Percentiles rank a stretch among this genome's conserved stretches.
These are phyloP conservation scores for Falco berigora DNA, from an alignment of 2,797 vertebrate species.

Conservation along the genomic window DNA sequence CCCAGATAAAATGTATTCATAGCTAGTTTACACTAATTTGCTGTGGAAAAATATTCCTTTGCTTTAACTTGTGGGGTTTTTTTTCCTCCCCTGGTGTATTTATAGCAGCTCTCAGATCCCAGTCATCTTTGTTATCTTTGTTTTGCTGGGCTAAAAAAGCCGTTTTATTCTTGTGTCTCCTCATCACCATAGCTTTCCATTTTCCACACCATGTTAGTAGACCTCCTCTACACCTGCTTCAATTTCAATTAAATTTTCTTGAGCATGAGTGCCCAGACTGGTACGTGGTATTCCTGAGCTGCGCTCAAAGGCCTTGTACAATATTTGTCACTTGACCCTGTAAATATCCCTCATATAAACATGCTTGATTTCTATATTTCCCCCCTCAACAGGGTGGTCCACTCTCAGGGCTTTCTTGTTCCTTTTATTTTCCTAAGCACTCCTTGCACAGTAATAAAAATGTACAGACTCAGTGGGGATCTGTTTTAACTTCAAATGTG, in stretches of 20 bases:
- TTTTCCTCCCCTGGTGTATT: neutral
- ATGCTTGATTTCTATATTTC: slow-evolving; percentile 24
- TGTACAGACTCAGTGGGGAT: slow-evolving; percentile 58
- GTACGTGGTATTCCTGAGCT: neutral
- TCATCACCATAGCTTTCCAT: neutral
- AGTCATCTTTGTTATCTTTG: neutral
- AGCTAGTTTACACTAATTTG: neutral
- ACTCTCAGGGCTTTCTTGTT: slow-evolving; percentile 46
- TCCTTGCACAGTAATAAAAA: slow-evolving; percentile 63
- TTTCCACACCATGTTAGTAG: neutral
- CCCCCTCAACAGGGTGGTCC: slow-evolving; percentile 50
- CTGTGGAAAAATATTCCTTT: neutral
- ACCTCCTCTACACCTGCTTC: slow-evolving; percentile 46
- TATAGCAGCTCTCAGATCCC: neutral
- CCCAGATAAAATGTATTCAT: neutral
- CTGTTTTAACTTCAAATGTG: slow-evolving; percentile 64
- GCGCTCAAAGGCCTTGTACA: neutral
- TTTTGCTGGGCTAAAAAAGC: neutral
- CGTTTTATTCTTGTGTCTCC: neutral
- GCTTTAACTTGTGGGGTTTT: neutral
- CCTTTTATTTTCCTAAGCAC: slow-evolving; percentile 60
- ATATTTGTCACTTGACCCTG: slow-evolving; percentile 35
- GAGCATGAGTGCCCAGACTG: neutral
- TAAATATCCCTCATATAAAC: slow-evolving; percentile 30
- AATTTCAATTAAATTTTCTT: slow-evolving; percentile 25